Evolutionary conservation across 2,113 vertebrate species (phyloP).

Genomic region (Otis tarda): DNA sequence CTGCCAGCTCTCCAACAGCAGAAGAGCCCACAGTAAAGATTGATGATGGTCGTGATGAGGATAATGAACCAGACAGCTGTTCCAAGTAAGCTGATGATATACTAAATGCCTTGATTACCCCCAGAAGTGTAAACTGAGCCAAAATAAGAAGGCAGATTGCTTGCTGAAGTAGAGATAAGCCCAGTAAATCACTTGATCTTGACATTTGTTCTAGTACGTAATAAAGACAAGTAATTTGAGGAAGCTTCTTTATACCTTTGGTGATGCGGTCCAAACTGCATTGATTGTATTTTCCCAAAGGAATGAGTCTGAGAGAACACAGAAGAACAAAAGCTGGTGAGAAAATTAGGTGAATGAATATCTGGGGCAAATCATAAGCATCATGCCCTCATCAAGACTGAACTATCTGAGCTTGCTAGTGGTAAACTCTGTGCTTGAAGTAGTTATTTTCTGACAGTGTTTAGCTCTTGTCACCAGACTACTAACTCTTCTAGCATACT

Average conservation of each 20-base stretch:
- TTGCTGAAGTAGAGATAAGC: background rate
- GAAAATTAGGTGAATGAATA: background rate
- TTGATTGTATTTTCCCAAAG: background rate
- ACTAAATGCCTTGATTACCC: background rate
- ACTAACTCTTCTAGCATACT: background rate
- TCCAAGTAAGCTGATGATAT: slow-evolving; percentile 74
- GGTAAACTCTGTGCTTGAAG: background rate
- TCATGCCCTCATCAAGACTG: background rate
- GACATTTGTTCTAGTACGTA: background rate
- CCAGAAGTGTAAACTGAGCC: background rate
- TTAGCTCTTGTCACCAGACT: background rate
- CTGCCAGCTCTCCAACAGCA: slow-evolving; percentile 63
- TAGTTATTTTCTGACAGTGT: background rate
- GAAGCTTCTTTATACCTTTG: background rate
- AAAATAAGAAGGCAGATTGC: background rate
- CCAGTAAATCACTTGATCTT: background rate
- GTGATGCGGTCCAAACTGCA: background rate
- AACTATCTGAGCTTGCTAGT: background rate
- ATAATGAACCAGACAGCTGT: slow-evolving; percentile 68
- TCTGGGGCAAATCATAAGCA: background rate
- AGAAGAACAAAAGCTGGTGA: background rate
- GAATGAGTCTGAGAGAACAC: background rate
- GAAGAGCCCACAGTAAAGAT: slow-evolving; percentile 81
- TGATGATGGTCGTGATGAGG: slow-evolving; percentile 82
- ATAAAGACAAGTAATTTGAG: background rate